Conservation (phyloP, 2,113 vertebrate genomes). For the Passer domesticus region DNA sequence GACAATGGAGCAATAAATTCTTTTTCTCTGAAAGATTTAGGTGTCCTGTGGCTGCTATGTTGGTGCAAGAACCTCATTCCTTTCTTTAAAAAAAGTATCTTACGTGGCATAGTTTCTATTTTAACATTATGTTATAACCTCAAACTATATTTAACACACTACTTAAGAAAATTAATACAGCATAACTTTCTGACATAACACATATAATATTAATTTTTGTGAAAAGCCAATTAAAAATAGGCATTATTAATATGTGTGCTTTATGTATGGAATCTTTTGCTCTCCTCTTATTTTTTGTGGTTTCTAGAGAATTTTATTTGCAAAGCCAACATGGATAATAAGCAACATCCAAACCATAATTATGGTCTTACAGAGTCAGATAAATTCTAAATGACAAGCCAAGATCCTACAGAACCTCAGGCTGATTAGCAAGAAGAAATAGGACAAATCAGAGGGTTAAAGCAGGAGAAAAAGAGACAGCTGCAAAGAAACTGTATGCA, state of each 20-base stretch:
- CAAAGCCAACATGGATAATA: background rate
- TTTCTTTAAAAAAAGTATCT: too few relatives aligned
- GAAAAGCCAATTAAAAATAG: too few relatives aligned
- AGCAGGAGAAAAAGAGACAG: background rate
- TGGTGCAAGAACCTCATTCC: too few relatives aligned
- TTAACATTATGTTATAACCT: too few relatives aligned
- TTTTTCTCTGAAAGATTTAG: too few relatives aligned
- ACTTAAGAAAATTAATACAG: too few relatives aligned
- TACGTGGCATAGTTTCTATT: too few relatives aligned
- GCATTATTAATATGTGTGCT: background rate
- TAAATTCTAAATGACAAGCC: background rate
- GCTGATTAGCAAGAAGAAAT: background rate
- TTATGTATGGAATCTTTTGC: background rate
- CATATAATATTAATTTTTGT: too few relatives aligned
- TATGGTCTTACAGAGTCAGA: background rate
- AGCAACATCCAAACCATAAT: background rate
- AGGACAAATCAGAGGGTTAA: background rate
- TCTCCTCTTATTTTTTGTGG: background rate
- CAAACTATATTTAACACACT: too few relatives aligned
- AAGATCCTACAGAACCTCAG: background rate
- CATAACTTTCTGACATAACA: too few relatives aligned
- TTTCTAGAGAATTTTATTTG: background rate
- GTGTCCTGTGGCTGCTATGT: too few relatives aligned
- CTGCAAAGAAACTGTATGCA: background rate
- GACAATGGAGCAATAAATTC: too few relatives aligned